These are phyloP conservation scores for Zygothrica quintamaculata DNA, from an alignment of 2,888 invertebrate genomes.

Conservation along the genomic window DNA sequence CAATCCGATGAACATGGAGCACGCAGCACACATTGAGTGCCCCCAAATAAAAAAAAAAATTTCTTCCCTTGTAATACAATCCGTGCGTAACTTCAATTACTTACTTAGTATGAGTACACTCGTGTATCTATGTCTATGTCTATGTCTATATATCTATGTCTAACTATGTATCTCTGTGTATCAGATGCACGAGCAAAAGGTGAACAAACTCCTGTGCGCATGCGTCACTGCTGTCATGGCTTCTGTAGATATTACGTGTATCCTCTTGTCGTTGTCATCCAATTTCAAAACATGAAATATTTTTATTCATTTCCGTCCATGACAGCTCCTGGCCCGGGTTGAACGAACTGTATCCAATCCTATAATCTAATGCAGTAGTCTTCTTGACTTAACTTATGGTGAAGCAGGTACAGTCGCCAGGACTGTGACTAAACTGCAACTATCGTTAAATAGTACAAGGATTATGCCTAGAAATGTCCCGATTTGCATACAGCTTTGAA, in stretches of 20 bases:
- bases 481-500: no score
- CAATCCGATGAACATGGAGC: no score
- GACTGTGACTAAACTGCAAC: not conserved
- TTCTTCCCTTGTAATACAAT: constrained; percentile 68
- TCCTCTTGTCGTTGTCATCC: constrained; percentile 63
- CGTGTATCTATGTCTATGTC: constrained; percentile 34
- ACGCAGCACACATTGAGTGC: constrained; percentile 23
- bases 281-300: constrained; percentile 74
- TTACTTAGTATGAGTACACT: constrained; percentile 54
- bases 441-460: not conserved
- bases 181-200: constrained; percentile 46
- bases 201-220: constrained; percentile 74
- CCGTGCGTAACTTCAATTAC: constrained; percentile 76
- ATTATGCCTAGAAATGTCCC: no score
- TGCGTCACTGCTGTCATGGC: constrained; percentile 44
- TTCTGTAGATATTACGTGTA: constrained; percentile 13
- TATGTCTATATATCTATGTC: constrained; percentile 10
- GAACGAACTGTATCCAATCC: constrained; percentile 67
- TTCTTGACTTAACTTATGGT: constrained; percentile 40
- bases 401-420: constrained; percentile 46
- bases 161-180: constrained; percentile 26
- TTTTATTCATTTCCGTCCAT: constrained; percentile 60
- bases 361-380: constrained; percentile 41
- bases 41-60: constrained; percentile 19
- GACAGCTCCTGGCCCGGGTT: constrained; percentile 43